Percentiles rank a stretch among this genome's conserved stretches.
phyloP scores from a whole-genome alignment of 2,888 invertebrate species.

The Doris montereyensis region DNA sequence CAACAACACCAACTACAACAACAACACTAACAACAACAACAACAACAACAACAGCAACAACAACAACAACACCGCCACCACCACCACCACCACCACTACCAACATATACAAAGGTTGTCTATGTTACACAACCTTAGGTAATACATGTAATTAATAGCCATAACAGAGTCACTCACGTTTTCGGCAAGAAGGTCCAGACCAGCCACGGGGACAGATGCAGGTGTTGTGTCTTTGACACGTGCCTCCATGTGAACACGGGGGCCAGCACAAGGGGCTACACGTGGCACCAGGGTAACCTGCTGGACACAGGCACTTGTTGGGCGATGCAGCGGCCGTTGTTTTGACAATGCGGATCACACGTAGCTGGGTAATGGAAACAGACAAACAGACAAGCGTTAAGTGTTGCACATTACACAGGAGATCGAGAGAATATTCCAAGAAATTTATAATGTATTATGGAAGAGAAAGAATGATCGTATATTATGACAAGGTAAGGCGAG shows the following conservation, averaged over 20 bases:
- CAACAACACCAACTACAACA: no score
- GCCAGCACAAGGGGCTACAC: conserved; percentile 51
- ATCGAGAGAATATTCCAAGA: background rate
- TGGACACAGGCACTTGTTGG: conserved; percentile 52
- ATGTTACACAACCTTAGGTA: no score
- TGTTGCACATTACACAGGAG: background rate
- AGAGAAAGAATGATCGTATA: no score
- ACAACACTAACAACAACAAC: no score
- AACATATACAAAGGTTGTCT: no score
- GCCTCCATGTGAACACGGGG: conserved; percentile 87
- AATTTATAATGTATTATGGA: background rate
- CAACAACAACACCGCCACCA: no score
- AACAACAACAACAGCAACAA: no score
- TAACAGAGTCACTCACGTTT: no score
- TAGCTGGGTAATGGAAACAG: conserved; percentile 23
- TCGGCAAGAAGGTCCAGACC: conserved; percentile 78
- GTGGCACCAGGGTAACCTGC: conserved; percentile 50
- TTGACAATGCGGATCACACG: conserved; percentile 39
- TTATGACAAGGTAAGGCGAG: no score
- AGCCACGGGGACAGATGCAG: conserved; percentile 91
- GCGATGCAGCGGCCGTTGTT: conserved; percentile 40
- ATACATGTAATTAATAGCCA: no score
- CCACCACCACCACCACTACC: no score
- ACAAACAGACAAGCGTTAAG: background rate
- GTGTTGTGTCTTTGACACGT: conserved; percentile 95